Percentiles rank a stretch among this genome's conserved stretches.
phyloP scores from a whole-genome alignment of 2,113 vertebrate species.

The Ochotona curzoniae region DNA sequence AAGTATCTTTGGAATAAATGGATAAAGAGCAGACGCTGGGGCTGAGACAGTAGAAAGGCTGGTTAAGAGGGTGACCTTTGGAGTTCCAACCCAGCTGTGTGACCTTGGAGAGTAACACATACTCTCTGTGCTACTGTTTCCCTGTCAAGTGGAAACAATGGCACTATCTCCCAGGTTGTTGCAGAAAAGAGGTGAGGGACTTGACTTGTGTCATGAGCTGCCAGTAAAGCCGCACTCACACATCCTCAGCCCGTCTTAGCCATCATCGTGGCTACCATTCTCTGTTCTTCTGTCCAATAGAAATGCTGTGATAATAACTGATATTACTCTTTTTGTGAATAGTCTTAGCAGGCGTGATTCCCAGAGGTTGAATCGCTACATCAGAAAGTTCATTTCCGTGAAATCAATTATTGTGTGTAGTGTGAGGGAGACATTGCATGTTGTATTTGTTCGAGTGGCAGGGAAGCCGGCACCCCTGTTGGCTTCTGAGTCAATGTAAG shows the following conservation, averaged over 20 bases:
- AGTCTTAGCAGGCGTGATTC: constrained; percentile 3
- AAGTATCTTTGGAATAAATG: background rate
- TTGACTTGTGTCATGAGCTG: background rate
- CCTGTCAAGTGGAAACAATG: background rate
- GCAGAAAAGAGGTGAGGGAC: background rate
- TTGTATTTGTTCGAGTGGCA: constrained; percentile 16
- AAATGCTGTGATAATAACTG: background rate
- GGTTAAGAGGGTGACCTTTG: background rate
- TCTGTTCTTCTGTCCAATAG: background rate
- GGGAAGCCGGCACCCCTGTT: background rate
- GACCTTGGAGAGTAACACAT: background rate
- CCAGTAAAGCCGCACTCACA: background rate
- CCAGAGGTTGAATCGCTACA: background rate
- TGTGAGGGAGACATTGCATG: background rate
- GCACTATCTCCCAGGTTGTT: background rate
- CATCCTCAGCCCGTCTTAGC: background rate
- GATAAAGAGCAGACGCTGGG: background rate
- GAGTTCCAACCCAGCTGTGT: background rate
- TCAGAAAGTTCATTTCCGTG: constrained; percentile 49
- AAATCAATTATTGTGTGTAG: constrained; percentile 23
- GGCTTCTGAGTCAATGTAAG: background rate
- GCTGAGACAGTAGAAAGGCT: background rate
- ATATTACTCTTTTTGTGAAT: background rate
- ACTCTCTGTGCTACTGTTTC: background rate
- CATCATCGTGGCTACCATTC: background rate